Evolutionary conservation across 2,113 vertebrate species (phyloP).

Genomic region (Platanista minor): DNA sequence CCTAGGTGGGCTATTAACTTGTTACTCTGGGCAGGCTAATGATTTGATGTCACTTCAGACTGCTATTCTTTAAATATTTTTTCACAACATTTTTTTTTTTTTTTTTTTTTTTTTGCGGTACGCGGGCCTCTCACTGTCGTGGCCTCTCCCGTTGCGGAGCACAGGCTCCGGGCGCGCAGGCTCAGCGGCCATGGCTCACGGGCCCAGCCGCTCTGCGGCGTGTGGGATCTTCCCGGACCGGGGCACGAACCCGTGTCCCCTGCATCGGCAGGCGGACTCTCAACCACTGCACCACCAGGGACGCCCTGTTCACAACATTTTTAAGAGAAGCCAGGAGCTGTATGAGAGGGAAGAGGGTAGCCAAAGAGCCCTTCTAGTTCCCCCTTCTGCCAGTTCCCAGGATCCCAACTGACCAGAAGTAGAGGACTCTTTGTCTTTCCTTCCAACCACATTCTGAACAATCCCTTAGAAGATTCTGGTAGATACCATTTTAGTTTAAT

Average conservation of each 20-base stretch:
- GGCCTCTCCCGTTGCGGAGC: no score
- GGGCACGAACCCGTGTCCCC: no score
- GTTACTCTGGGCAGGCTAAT: not conserved
- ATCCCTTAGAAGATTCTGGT: not conserved
- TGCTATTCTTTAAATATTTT: not conserved
- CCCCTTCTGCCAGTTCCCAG: not conserved
- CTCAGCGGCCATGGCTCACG: no score
- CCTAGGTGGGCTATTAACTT: not conserved
- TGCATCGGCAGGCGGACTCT: no score
- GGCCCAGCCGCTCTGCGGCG: no score
- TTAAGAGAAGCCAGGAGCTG: not conserved
- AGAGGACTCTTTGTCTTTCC: not conserved
- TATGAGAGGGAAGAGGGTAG: not conserved
- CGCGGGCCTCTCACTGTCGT: no score
- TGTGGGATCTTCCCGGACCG: no score
- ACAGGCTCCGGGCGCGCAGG: no score
- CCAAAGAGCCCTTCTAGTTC: not conserved
- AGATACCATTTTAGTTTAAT: not conserved
- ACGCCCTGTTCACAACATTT: not conserved
- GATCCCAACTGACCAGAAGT: not conserved
- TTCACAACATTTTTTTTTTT: not conserved
- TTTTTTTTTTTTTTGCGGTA: no score
- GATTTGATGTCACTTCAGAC: not conserved
- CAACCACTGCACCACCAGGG: no score
- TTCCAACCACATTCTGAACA: not conserved